phyloP scores from a whole-genome alignment of 2,113 vertebrate genomes.

The Urocolius indicus region DNA sequence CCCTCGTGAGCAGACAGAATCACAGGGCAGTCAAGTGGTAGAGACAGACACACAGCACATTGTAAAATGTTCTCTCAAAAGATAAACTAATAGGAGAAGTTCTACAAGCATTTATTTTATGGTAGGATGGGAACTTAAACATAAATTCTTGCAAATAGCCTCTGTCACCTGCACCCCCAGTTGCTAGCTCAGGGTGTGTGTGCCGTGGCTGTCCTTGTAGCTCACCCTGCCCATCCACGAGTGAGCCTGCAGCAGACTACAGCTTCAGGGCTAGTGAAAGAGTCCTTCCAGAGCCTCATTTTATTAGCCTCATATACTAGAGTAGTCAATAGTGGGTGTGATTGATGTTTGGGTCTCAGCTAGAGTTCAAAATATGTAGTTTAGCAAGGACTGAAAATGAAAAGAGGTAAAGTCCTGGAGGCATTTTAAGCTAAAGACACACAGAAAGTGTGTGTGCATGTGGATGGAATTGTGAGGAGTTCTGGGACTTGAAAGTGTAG shows the following conservation, averaged over 20 bases:
- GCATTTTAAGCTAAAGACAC: neutral
- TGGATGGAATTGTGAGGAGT: neutral
- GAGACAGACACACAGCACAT: neutral
- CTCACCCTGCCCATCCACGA: neutral
- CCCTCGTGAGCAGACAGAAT: neutral
- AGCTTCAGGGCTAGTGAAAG: neutral
- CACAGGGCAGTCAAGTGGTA: neutral
- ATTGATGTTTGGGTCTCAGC: neutral
- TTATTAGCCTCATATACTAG: neutral
- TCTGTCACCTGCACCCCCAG: neutral
- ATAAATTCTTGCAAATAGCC: rapidly evolving
- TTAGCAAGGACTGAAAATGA: neutral
- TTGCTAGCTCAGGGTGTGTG: rapidly evolving
- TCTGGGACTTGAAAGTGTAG: neutral
- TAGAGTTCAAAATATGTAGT: neutral
- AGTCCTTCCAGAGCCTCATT: neutral
- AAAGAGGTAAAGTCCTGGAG: neutral
- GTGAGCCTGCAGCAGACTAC: neutral
- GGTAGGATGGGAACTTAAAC: neutral
- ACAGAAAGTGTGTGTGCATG: neutral
- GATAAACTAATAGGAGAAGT: neutral
- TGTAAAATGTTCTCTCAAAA: neutral
- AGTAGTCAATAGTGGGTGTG: neutral
- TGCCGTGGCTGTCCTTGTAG: neutral
- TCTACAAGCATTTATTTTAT: neutral